Evolutionary conservation across 2,797 vertebrate genomes (phyloP), one percentile per base, ranked within the genome.

Genomic region (Decapterus maruadsi): DNA sequence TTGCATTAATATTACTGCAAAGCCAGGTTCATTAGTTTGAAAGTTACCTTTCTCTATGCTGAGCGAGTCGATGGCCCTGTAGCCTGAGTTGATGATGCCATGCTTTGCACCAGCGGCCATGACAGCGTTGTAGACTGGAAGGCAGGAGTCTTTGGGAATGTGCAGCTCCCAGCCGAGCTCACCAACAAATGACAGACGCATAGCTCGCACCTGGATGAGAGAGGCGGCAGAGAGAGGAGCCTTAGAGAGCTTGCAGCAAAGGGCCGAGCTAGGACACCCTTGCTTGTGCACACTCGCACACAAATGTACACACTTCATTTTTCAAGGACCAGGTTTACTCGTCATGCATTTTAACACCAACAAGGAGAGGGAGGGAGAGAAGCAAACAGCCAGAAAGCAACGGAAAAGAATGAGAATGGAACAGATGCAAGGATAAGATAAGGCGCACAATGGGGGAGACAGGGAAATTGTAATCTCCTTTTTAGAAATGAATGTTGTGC

Each of bases 131-230:
- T 99, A 99, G 71, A 99, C 97, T 0, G 94, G 94, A 59, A 97
- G 89, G 1, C 97, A 99, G 68, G 97, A 94, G 0, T 78, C 89
- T 89, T 70, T 89, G 54, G 98, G 97, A 69, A 97, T 89, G 43
- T 99, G 98, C 82, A 99, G 94, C 94, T 99, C 98, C 98, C 98
- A 99, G 80, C 98, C 98, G 83, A 99, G 92, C 93, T 99, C 98
- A 0, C 98, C 98, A 0, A 99, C 98, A 0, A 99, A 99, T 0
- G 98, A 98, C 83, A 99, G 81, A 48, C 98, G 94, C 93, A 99
- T 95, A 45, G 97, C 98, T 67, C 97, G 96, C 48, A 99, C 97
- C 98, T 99, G 92, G 48, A 80, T 0, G 12, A 57, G 67, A 73
- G 46, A 66, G 29, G 5, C 0, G 1, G 16, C 3, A 26, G 26